Percentiles rank a stretch among this genome's conserved stretches.
These are phyloP conservation scores for Ceratina calcarata DNA, from an alignment of 1,140 invertebrate species.

Conservation along the genomic window DNA sequence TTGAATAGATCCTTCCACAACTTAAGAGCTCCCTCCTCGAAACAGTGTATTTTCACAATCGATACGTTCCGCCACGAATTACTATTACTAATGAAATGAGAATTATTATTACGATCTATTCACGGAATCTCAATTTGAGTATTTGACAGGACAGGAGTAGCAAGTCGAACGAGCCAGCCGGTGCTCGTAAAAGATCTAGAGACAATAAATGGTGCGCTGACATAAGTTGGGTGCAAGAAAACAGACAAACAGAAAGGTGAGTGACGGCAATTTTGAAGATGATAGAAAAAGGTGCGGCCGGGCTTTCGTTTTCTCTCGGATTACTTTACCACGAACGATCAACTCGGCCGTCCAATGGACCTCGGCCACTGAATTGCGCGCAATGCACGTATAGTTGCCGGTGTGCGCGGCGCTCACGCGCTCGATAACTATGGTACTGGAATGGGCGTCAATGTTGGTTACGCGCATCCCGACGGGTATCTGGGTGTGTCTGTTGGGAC, in stretches of 20 bases:
- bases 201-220: constrained; percentile 52
- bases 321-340: constrained; percentile 85
- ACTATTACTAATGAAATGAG: too few relatives aligned
- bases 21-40: too few relatives aligned
- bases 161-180: neutral
- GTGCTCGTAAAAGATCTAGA: constrained; percentile 4
- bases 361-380: constrained; percentile 90
- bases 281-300: constrained; percentile 35
- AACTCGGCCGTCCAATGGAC: constrained; percentile 83
- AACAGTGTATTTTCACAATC: too few relatives aligned
- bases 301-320: constrained; percentile 19
- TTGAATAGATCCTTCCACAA: too few relatives aligned
- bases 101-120: too few relatives aligned
- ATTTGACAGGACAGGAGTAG: too few relatives aligned
- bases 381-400: constrained; percentile 94
- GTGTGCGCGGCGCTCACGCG: constrained; percentile 90
- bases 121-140: too few relatives aligned
- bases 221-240: constrained; percentile 48
- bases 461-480: constrained; percentile 72
- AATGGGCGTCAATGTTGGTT: constrained; percentile 89
- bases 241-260: constrained; percentile 26
- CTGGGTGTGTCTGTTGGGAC: constrained; percentile 54
- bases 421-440: constrained; percentile 93
- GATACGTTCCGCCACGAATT: too few relatives aligned
- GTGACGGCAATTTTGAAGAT: constrained; percentile 20